phyloP scores from a whole-genome alignment of 1,140 invertebrate genomes.

The Melanaphis sacchari region DNA sequence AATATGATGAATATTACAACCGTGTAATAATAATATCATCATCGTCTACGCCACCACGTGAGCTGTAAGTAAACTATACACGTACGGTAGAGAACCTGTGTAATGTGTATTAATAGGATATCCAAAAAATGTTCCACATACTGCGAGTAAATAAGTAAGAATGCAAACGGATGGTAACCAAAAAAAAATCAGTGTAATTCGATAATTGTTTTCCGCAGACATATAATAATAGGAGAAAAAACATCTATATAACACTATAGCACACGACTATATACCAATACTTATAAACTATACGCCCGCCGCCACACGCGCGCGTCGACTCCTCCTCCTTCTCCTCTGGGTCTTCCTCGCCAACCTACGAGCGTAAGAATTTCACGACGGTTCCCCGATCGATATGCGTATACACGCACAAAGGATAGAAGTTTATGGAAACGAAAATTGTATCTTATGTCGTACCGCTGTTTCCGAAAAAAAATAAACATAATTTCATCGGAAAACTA shows the following conservation, averaged over 20 bases:
- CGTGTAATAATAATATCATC: background rate
- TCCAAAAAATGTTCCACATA: background rate
- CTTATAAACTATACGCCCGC: background rate
- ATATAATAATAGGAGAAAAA: background rate
- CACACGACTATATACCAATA: background rate
- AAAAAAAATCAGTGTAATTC: constrained; percentile 5
- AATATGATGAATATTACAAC: background rate
- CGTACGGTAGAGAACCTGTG: background rate
- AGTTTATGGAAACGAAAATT: background rate
- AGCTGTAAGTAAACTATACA: background rate
- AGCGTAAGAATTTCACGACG: background rate
- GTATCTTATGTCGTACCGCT: background rate
- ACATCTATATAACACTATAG: background rate
- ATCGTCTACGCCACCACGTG: no score
- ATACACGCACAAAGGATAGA: background rate
- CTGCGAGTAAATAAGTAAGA: background rate
- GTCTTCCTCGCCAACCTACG: background rate
- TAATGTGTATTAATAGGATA: background rate
- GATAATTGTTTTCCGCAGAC: background rate
- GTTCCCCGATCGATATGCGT: background rate
- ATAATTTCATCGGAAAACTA: background rate
- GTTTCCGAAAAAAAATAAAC: background rate
- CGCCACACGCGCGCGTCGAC: background rate
- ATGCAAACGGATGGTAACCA: background rate
- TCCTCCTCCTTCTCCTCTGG: background rate